Evolutionary conservation across 2,888 invertebrate genomes (phyloP).

Genomic region (Anaspis maculata): DNA sequence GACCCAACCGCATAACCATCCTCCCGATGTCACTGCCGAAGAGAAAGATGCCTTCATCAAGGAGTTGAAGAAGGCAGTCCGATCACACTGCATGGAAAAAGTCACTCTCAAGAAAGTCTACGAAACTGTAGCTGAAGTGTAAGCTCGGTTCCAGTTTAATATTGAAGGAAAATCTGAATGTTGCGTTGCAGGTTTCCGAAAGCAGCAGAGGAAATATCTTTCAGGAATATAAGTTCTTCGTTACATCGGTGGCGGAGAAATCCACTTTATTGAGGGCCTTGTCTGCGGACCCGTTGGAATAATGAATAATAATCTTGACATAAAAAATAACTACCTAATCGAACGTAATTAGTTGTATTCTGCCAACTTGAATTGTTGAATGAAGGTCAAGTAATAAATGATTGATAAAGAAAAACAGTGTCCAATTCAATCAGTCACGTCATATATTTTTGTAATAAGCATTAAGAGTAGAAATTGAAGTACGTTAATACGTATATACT

Average conservation of each 20-base stretch:
- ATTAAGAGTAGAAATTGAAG: no score
- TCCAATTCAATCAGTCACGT: no score
- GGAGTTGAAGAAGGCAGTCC: conserved; percentile 26
- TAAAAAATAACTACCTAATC: no score
- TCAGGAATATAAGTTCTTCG: conserved; percentile 31
- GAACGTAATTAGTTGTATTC: no score
- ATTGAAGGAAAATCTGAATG: conserved; percentile 4
- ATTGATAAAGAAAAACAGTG: no score
- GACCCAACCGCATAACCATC: conserved; percentile 34
- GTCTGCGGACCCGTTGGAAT: no score
- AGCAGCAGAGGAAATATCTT: conserved; percentile 29
- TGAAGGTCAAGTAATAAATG: no score
- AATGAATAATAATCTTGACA: no score
- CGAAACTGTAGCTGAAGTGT: conserved; percentile 31
- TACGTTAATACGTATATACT: no score
- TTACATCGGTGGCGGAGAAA: conserved; percentile 32
- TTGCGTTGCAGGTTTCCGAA: conserved; percentile 29
- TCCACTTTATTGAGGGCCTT: conserved; percentile 2
- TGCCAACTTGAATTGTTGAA: no score
- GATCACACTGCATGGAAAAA: conserved; percentile 16
- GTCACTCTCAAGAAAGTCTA: conserved; percentile 30
- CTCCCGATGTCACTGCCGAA: conserved; percentile 29
- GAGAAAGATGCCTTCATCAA: conserved; percentile 30
- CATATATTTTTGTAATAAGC: no score
- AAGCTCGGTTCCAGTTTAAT: conserved; percentile 15